Percentiles rank a stretch among this genome's conserved stretches.
phyloP scores from a whole-genome alignment of 2,113 vertebrate species.

The Phaethornis superciliosus region DNA sequence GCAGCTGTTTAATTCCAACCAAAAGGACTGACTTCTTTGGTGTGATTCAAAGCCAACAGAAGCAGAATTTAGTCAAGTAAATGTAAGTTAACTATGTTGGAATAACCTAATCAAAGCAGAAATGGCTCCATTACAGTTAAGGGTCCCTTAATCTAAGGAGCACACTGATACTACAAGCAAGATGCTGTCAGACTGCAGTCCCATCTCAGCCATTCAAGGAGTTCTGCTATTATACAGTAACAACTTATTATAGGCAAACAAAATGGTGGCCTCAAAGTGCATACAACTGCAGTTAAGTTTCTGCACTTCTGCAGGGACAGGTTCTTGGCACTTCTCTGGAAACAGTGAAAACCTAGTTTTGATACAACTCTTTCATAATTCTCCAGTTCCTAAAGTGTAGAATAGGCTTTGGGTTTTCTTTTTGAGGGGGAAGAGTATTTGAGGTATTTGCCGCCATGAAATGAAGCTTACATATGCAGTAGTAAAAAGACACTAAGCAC shows the following conservation, averaged over 20 bases:
- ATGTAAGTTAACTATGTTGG: background rate
- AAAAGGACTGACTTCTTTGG: conserved; percentile 4
- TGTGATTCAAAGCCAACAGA: background rate
- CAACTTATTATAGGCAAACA: background rate
- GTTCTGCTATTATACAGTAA: background rate
- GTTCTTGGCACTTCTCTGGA: background rate
- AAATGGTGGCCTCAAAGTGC: background rate
- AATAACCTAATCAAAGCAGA: background rate
- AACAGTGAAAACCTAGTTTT: background rate
- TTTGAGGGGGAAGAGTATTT: background rate
- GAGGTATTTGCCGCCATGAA: conserved; percentile 34
- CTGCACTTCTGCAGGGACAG: background rate
- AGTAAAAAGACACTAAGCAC: conserved; percentile 59
- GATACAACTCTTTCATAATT: background rate
- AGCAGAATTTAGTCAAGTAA: background rate
- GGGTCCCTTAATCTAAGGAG: background rate
- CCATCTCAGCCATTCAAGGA: background rate
- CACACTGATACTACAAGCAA: rapidly evolving
- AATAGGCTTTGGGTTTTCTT: background rate
- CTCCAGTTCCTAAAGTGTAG: background rate
- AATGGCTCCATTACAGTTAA: background rate
- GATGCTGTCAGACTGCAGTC: background rate
- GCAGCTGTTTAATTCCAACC: background rate
- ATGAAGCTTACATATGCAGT: conserved; percentile 35
- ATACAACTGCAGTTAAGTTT: background rate